These are phyloP conservation scores for Pyrrhosoma nymphula DNA, from an alignment of 2,888 invertebrate species.

Conservation along the genomic window DNA sequence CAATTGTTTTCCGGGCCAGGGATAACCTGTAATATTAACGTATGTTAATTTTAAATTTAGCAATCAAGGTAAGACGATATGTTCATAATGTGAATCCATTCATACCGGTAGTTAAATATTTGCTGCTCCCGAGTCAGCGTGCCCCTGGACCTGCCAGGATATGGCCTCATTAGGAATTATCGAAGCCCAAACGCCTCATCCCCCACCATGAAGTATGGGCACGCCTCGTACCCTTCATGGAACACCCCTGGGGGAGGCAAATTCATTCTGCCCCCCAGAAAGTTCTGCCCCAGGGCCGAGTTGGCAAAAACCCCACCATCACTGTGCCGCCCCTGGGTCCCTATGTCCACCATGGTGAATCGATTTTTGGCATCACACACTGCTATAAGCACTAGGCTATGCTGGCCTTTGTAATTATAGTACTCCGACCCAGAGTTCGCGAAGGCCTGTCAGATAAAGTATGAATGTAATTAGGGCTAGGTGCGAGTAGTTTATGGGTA, in stretches of 20 bases:
- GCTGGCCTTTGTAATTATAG: slow-evolving; percentile 29
- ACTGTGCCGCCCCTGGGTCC: slow-evolving; percentile 52
- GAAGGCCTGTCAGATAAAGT: neutral
- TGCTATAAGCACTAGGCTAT: neutral
- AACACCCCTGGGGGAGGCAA: neutral
- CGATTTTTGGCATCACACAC: slow-evolving; percentile 9
- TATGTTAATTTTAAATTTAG: no score
- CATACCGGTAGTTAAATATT: neutral
- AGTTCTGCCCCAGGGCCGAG: slow-evolving; percentile 53
- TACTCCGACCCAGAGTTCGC: neutral
- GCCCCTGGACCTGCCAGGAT: neutral
- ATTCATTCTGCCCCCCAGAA: slow-evolving; percentile 34
- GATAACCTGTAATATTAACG: no score
- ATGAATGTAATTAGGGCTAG: no score
- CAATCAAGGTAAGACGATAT: neutral
- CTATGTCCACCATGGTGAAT: slow-evolving; percentile 64
- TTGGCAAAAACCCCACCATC: slow-evolving; percentile 53
- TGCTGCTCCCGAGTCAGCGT: neutral
- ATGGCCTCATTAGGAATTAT: neutral
- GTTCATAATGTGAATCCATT: neutral
- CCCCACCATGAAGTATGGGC: neutral
- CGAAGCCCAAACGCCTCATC: neutral
- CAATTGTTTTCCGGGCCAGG: no score
- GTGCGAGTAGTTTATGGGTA: no score
- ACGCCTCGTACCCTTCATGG: neutral